These are phyloP conservation scores for Caenorhabditis parvicauda DNA, from an alignment of 2,888 invertebrate species.

Conservation along the genomic window DNA sequence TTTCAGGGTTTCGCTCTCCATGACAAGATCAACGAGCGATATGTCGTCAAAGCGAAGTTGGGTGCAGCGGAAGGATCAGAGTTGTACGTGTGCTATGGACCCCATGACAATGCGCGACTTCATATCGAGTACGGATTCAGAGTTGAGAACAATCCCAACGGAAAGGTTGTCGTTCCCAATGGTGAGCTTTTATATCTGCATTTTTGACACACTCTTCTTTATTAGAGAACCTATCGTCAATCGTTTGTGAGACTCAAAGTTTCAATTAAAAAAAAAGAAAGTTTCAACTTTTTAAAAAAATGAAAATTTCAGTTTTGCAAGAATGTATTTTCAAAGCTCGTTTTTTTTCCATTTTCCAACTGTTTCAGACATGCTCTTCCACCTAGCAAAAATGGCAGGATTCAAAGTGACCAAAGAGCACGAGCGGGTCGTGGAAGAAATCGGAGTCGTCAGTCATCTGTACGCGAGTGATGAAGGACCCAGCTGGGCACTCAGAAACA, in stretches of 20 bases:
- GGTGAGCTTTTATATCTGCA: slow-evolving; percentile 20
- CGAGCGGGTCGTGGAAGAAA: slow-evolving; percentile 35
- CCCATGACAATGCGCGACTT: slow-evolving; percentile 64
- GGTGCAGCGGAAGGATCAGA: slow-evolving; percentile 22
- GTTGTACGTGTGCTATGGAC: slow-evolving; percentile 64
- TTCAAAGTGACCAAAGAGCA: slow-evolving; percentile 30
- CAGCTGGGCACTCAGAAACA: slow-evolving; percentile 47
- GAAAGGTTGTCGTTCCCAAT: slow-evolving; percentile 40
- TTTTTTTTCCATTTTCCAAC: not conserved
- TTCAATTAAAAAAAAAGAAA: not conserved
- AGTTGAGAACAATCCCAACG: slow-evolving; percentile 60
- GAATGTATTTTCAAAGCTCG: not conserved
- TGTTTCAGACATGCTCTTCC: slow-evolving; percentile 16
- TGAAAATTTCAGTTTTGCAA: not conserved
- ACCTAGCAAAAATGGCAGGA: slow-evolving; percentile 29
- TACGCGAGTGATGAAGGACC: slow-evolving; percentile 51
- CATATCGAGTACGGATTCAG: slow-evolving; percentile 65
- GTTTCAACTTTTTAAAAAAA: not conserved
- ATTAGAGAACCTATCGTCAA: no score
- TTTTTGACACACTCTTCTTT: no score
- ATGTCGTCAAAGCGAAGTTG: slow-evolving; percentile 31
- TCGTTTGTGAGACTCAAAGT: not conserved
- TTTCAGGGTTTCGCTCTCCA: slow-evolving; percentile 34
- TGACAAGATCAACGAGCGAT: slow-evolving; percentile 27
- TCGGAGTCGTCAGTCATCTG: slow-evolving; percentile 42